These are phyloP conservation scores for Raja brachyura DNA, from an alignment of 2,113 vertebrate genomes.

Conservation along the genomic window DNA sequence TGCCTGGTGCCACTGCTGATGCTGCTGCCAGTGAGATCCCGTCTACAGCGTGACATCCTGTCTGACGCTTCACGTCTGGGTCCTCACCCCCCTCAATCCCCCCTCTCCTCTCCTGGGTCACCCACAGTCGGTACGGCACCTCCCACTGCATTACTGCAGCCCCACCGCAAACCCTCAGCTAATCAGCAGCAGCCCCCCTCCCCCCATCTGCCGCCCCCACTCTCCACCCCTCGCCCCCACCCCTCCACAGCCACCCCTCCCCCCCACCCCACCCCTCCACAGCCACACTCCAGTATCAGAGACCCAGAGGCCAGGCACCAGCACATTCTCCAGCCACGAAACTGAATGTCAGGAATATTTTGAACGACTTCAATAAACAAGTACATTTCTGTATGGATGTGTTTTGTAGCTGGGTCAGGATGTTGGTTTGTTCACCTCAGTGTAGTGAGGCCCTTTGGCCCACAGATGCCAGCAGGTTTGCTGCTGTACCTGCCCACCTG, in stretches of 20 bases:
- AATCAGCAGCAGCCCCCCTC: accelerated
- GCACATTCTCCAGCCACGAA: background rate
- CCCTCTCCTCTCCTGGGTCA: background rate
- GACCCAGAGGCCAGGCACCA: too few relatives aligned
- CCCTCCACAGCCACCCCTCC: background rate
- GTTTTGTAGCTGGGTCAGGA: background rate
- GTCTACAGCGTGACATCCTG: too few relatives aligned
- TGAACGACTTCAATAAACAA: background rate
- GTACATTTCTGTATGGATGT: background rate
- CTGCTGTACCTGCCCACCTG: background rate
- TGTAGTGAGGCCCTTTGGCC: background rate
- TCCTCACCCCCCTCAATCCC: background rate
- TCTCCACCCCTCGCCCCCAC: background rate
- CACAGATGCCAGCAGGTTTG: background rate
- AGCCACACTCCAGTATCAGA: too few relatives aligned
- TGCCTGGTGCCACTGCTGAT: too few relatives aligned
- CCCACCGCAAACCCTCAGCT: too few relatives aligned
- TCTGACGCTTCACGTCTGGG: too few relatives aligned
- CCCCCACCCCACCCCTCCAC: too few relatives aligned
- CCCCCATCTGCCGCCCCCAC: background rate
- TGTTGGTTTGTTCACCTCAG: background rate
- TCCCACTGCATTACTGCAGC: too few relatives aligned
- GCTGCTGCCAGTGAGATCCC: too few relatives aligned
- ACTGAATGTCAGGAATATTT: background rate
- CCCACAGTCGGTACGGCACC: background rate